Percentiles rank a stretch among this genome's conserved stretches.
Evolutionary conservation across 2,797 vertebrate species (phyloP).

Genomic region (Sardinella longiceps): DNA sequence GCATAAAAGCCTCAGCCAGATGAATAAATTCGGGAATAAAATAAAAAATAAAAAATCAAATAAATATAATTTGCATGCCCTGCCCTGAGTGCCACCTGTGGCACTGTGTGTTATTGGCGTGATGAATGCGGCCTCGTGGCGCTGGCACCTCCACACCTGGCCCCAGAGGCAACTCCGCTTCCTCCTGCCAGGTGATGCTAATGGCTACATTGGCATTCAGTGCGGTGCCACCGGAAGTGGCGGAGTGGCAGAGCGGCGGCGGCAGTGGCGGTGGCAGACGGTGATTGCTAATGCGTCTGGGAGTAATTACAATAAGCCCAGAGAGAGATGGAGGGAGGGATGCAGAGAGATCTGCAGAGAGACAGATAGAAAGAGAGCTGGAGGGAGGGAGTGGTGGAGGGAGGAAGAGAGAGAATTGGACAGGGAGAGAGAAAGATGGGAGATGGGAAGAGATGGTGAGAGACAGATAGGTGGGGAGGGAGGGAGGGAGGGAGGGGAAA

Average conservation of each 20-base stretch:
- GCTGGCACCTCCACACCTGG: not conserved
- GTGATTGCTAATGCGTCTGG: constrained; percentile 1
- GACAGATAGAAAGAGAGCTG: not conserved
- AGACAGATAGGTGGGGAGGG: not conserved
- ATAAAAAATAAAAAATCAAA: no score
- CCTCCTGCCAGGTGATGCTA: constrained; percentile 13
- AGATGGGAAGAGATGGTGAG: not conserved
- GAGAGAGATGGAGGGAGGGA: not conserved
- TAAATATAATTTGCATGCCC: not conserved
- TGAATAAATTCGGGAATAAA: no score
- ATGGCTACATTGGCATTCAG: not conserved
- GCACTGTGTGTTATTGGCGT: not conserved
- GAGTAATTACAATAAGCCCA: constrained; percentile 5
- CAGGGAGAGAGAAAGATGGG: not conserved
- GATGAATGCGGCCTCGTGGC: not conserved
- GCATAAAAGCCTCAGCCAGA: no score
- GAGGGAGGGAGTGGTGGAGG: not conserved
- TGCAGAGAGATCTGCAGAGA: not conserved
- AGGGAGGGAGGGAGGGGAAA: not conserved
- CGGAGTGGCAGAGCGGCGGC: not conserved
- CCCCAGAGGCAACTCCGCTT: not conserved
- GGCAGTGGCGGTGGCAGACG: not conserved
- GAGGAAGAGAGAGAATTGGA: no score
- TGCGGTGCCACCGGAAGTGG: not conserved
- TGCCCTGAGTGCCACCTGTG: not conserved